Percentiles rank a stretch among this genome's conserved stretches.
Evolutionary conservation across 92 coral and sea anemone genomes (phyloP).

Genomic region (Zoanthus sansibaricus): DNA sequence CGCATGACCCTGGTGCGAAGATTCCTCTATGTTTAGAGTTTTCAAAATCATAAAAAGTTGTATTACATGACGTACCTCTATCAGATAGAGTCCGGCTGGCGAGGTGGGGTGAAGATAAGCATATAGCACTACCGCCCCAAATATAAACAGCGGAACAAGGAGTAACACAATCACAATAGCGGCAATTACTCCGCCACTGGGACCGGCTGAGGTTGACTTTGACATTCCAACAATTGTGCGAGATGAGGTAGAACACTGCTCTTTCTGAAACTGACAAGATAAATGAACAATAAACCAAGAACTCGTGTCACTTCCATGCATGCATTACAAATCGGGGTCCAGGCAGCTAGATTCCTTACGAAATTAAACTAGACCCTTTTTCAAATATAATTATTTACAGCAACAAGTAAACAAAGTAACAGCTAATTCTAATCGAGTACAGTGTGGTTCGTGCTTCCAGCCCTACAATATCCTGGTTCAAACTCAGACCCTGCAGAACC

Average conservation of each 20-base stretch:
- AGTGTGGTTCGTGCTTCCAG: not conserved
- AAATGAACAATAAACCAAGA: not conserved
- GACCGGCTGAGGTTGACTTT: constrained; percentile 33
- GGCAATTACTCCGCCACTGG: constrained; percentile 72
- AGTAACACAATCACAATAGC: constrained; percentile 61
- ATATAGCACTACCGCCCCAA: constrained; percentile 75
- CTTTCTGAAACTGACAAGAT: not conserved
- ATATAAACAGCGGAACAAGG: constrained; percentile 41
- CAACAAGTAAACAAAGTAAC: no score
- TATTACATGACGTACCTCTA: constrained; percentile 64
- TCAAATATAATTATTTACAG: no score
- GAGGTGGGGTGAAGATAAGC: constrained; percentile 89
- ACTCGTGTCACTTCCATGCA: no score
- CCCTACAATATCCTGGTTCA: not conserved
- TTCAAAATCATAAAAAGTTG: not conserved
- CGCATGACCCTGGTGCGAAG: not conserved
- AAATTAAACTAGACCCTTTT: no score
- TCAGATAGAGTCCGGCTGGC: constrained; percentile 82
- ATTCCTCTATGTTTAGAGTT: not conserved
- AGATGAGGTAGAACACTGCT: not conserved
- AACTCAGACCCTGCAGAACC: not conserved
- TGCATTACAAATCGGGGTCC: no score
- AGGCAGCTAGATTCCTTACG: no score
- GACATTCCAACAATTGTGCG: not conserved
- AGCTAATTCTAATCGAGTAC: not conserved